These are phyloP conservation scores for Megalops atlanticus DNA, from an alignment of 2,113 vertebrate genomes.

Conservation along the genomic window DNA sequence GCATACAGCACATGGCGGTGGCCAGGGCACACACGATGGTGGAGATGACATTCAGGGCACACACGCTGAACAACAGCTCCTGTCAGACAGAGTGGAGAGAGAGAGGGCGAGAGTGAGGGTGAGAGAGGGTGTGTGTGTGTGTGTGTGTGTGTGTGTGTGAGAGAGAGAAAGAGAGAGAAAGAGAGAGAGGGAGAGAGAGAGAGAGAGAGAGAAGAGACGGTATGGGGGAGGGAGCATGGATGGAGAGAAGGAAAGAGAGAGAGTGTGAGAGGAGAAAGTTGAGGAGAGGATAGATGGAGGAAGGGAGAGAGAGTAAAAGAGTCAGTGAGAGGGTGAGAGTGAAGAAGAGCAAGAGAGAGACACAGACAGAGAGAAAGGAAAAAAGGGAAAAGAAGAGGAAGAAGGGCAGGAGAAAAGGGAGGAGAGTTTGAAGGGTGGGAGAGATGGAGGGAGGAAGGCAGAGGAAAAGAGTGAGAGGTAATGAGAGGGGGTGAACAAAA, in stretches of 20 bases:
- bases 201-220: slow-evolving; percentile 41
- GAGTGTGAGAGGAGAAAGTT: slow-evolving; percentile 14
- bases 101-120: slow-evolving; percentile 32
- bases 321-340: neutral
- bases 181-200: slow-evolving; percentile 16
- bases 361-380: neutral
- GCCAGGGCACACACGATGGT: slow-evolving; percentile 97
- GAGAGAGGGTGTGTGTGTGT: slow-evolving; percentile 11
- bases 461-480: neutral
- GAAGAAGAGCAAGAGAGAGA: slow-evolving; percentile 19
- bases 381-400: neutral
- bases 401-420: neutral
- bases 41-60: slow-evolving; percentile 95
- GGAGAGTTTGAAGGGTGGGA: neutral
- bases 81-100: slow-evolving; percentile 57
- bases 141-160: neutral
- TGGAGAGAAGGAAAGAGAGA: slow-evolving; percentile 27
- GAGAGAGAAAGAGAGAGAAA: slow-evolving; percentile 41
- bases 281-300: slow-evolving; percentile 29
- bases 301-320: slow-evolving; percentile 7
- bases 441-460: neutral
- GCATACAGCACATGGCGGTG: slow-evolving; percentile 99
- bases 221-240: slow-evolving; percentile 37
- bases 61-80: slow-evolving; percentile 97
- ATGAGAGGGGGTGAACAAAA: neutral